Base-by-base conservation (phyloP, 2,113 vertebrate species). In the Megaleporinus macrocephalus region DNA sequence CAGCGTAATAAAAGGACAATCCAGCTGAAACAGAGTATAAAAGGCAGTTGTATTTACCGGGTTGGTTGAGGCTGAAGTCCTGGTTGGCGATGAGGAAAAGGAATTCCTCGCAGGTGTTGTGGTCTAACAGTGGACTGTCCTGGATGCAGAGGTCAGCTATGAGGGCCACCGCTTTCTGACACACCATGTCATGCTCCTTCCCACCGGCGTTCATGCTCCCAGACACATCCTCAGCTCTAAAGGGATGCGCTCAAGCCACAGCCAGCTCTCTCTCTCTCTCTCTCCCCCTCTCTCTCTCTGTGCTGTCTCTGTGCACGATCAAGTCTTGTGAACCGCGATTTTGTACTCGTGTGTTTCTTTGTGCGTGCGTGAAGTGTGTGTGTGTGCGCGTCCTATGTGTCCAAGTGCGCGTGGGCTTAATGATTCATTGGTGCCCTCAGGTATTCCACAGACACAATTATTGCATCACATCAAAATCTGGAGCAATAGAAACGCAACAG, bases 141-240 rank as follows among this genome's bases (percentile, higher is more conserved):
- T 93, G 91, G 49, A 92, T 89, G 85, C 94, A 95, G 49, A 95
- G 93, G 93, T 95, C 93, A 91, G 94, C 90, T 85, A 95, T 89
- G 30, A 95, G 92, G 90, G 93, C 92, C 89, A 94, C 91, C 49
- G 94, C 94, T 91, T 81, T 93, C 91, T 93, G 92, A 93, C 94
- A 95, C 88, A 94, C 87, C 92, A 93, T 93, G 91, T 94, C 93
- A 94, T 94, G 80, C 84, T 93, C 91, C 89, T 91, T 92, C 86
- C 88, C 89, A 87, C 89, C 89, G 85, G 93, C 88, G 91, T 89
- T 93, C 94, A 95, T 95, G 93, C 92, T 95, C 92, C 86, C 90
- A 89, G 89, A 88, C 85, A 90, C 94, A 92, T 94, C 91, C 86
- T 91, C 89, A 80, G 90, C 90, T 93, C 92, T 88, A 79, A 87